These are phyloP conservation scores for Phylloscopus trochiloides DNA, from an alignment of 2,113 vertebrate species.

Conservation along the genomic window DNA sequence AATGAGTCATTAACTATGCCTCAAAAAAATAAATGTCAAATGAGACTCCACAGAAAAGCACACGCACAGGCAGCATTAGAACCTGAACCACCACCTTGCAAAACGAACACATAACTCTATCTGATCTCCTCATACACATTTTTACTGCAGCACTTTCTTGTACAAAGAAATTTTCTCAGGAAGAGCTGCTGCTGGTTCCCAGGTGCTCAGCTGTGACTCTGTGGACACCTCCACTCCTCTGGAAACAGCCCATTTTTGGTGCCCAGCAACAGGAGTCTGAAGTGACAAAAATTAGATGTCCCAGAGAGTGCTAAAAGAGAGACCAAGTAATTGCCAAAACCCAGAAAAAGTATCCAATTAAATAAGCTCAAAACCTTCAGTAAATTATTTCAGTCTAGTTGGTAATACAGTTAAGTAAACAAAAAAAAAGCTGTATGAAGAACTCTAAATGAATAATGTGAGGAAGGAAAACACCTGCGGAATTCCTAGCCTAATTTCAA, in stretches of 20 bases:
- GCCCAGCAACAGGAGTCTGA: not conserved
- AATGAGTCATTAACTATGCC: not conserved
- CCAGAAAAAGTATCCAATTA: not conserved
- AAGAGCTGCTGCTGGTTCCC: not conserved
- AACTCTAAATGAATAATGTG: not conserved
- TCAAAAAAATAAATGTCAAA: not conserved
- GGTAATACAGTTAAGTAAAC: not conserved
- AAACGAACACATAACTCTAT: rapidly evolving
- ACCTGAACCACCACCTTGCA: not conserved
- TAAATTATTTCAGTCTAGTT: not conserved
- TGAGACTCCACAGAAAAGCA: not conserved
- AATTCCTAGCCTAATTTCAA: not conserved
- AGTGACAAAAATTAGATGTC: not conserved
- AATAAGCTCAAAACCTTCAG: not conserved
- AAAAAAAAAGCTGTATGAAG: not conserved
- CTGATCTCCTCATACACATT: not conserved
- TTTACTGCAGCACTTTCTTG: not conserved
- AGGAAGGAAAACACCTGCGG: not conserved
- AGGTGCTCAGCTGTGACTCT: not conserved
- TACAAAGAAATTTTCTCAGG: not conserved
- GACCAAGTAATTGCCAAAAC: not conserved
- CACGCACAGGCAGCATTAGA: not conserved
- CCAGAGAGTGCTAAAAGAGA: not conserved
- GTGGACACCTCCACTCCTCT: not conserved
- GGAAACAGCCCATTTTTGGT: not conserved